Evolutionary conservation across 2,888 invertebrate genomes (phyloP), one percentile per base, ranked within the genome.

Genomic region (Synergus laeviventris): DNA sequence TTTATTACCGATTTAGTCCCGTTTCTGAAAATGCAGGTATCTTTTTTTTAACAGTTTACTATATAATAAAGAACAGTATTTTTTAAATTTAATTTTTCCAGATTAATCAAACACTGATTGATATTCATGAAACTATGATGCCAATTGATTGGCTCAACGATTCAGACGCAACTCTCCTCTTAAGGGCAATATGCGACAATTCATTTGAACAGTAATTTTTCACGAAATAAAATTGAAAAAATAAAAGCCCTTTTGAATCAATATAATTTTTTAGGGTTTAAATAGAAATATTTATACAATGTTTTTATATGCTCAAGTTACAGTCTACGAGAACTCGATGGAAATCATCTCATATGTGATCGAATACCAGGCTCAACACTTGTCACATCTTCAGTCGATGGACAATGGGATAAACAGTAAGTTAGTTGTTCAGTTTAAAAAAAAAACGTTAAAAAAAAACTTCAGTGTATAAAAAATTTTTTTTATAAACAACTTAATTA

Each of bases 91-190:
- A 49, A 5, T 31, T n/a, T 31, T 75, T 74, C 45, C 31, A 90
- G 90, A 87, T 90, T 39, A 88, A 89, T 81, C 79, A 86, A 79
- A 89, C 87, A 2, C 76, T 90, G n/a, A 42, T 83, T 12, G 83
- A 84, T 9, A 76, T 84, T 12, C 86, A 88, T 66, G 84, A 88
- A 49, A 78, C 77, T n/a, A 81, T 86, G 79, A 73, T 77, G 49
- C 74, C 81, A 4, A 75, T 80, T 39, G 59, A 76, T 21, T 83
- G 81, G 78, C 76, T 89, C 14, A 84, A 85, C 59, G 83, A 87
- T 8, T 80, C 78, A 0, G 85, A 89, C 74, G 70, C 75, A 1
- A 74, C 78, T n/a, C 62, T 81, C 42, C 73, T 86, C n/a, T 70
- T 90, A 18, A 81, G 81, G 70, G 80, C 81, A 5, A 84, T 87